Conservation (phyloP, 2,113 vertebrate genomes). For the Eolophus roseicapilla region DNA sequence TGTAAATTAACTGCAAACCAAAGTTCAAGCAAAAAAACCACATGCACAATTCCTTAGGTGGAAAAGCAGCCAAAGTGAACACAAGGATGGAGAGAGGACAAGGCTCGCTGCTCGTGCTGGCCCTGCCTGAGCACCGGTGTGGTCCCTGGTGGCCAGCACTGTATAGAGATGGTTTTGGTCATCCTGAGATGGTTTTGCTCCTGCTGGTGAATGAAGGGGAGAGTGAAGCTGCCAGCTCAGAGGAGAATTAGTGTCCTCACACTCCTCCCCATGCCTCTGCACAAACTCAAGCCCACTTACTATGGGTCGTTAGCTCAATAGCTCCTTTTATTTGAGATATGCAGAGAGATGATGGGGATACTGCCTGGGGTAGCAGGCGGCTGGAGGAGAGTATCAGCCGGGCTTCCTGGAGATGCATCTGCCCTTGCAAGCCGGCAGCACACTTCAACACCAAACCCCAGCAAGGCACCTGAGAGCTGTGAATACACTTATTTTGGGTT, state of each 20-base stretch:
- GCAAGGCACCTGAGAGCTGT: not conserved
- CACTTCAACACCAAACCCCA: not conserved
- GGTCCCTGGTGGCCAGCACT: not conserved
- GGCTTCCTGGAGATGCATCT: not conserved
- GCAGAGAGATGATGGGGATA: not conserved
- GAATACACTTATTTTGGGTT: not conserved
- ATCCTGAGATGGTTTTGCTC: not conserved
- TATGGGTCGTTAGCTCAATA: not conserved
- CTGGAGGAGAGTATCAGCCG: not conserved
- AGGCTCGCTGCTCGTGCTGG: not conserved
- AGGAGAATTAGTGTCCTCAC: not conserved
- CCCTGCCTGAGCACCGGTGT: not conserved
- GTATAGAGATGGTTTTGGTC: not conserved
- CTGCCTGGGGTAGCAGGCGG: not conserved
- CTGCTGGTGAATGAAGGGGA: not conserved
- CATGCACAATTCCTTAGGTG: slow-evolving; percentile 68
- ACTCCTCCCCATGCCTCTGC: not conserved
- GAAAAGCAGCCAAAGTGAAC: slow-evolving; percentile 67
- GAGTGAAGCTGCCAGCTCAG: not conserved
- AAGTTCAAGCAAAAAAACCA: slow-evolving; percentile 66
- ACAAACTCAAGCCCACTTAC: not conserved
- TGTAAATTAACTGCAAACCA: slow-evolving; percentile 72
- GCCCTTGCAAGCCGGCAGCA: not conserved
- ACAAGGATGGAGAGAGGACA: not conserved
- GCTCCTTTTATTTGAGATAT: not conserved